Evolutionary conservation across 2,797 vertebrate species (phyloP).

Genomic region (Gastrophryne carolinensis): DNA sequence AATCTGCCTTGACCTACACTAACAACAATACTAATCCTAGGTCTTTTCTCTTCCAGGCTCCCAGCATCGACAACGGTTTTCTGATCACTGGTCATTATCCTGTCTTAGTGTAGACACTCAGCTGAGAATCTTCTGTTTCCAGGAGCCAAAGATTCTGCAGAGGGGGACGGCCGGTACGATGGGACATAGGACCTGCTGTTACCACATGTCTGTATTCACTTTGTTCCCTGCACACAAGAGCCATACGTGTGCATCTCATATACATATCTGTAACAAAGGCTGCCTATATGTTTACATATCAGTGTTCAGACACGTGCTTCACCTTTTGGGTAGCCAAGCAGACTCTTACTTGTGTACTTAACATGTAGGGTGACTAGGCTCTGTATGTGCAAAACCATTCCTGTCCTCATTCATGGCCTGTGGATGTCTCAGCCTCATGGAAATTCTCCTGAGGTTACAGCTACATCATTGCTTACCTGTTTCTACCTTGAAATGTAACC

Average conservation of each 20-base stretch:
- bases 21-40: conserved; percentile 37
- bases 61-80: conserved; percentile 49
- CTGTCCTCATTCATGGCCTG: conserved; percentile 49
- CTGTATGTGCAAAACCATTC: conserved; percentile 46
- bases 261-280: conserved; percentile 46
- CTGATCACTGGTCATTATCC: conserved; percentile 53
- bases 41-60: conserved; percentile 49
- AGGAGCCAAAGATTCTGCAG: conserved; percentile 32
- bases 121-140: conserved; percentile 34
- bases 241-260: conserved; percentile 41
- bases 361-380: conserved; percentile 29
- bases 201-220: conserved; percentile 47
- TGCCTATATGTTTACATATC: conserved; percentile 52
- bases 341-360: conserved; percentile 12
- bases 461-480: conserved; percentile 16
- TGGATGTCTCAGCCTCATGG: conserved; percentile 25
- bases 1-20: conserved; percentile 41
- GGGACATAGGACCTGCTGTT: conserved; percentile 52
- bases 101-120: conserved; percentile 48
- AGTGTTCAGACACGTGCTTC: conserved; percentile 40
- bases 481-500: conserved; percentile 4
- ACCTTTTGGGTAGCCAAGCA: conserved; percentile 45
- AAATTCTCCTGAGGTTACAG: conserved; percentile 21
- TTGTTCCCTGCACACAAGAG: conserved; percentile 47
- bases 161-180: conserved; percentile 41